Evolutionary conservation across 1,140 invertebrate species (phyloP).

Genomic region (Drosophila biarmipes): DNA sequence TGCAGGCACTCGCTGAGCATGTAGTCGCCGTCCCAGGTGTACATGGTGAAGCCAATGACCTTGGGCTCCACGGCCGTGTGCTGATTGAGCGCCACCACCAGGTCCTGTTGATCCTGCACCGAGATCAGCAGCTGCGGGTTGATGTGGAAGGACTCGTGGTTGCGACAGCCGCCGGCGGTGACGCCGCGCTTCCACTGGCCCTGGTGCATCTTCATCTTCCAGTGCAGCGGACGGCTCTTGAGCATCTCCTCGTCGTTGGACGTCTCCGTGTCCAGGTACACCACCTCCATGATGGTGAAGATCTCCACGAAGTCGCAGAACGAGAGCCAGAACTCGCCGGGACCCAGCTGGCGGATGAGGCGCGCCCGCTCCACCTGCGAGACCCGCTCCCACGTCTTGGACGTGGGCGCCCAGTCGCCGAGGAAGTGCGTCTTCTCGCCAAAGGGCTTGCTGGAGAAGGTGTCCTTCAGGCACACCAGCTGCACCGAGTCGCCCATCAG

Average conservation of each 20-base stretch:
- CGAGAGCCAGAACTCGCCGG: conserved; percentile 95
- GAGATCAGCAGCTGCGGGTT: conserved; percentile 95
- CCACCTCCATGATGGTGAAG: conserved; percentile 93
- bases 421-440: conserved; percentile 89
- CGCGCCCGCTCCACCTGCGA: conserved; percentile 90
- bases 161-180: conserved; percentile 95
- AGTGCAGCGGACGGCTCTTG: conserved; percentile 89
- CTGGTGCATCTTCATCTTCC: conserved; percentile 94
- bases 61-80: conserved; percentile 96
- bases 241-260: conserved; percentile 93
- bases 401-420: conserved; percentile 89
- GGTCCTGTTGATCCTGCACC: conserved; percentile 92
- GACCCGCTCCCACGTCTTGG: conserved; percentile 91
- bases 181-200: conserved; percentile 95
- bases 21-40: conserved; percentile 87
- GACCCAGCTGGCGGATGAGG: conserved; percentile 88
- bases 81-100: conserved; percentile 94
- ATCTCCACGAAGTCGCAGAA: conserved; percentile 93
- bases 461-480: conserved; percentile 90
- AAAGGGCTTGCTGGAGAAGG: conserved; percentile 85
- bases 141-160: conserved; percentile 96
- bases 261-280: conserved; percentile 94
- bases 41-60: conserved; percentile 96
- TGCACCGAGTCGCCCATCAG: conserved; percentile 90
- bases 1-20: conserved; percentile 86